Base-by-base conservation (phyloP, 1,140 invertebrate genomes). In the Gonatopus flavifemur region DNA sequence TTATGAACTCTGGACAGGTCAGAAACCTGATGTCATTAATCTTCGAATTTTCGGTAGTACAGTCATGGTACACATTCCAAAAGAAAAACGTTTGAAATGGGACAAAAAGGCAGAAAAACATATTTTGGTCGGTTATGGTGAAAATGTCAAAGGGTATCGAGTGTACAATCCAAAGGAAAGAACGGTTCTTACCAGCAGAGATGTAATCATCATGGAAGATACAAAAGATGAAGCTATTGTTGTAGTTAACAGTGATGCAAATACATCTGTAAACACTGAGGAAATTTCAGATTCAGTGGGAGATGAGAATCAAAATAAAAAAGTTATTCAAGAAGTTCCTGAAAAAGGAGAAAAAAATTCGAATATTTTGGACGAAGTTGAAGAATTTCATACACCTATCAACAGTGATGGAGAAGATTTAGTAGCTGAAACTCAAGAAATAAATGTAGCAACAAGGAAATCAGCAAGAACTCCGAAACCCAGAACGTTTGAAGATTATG, bases 1-100 rank as follows among this genome's bases (percentile, higher is more conserved):
- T 5, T 54, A 57, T 56, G 66, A 77, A 63, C 54, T 65, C 52
- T 77, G 73, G 70, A 57, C 56, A 66, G 65, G 66, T 48, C 54
- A 49, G 50, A 77, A 71, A 67, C 76, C 78, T 61, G 69, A 80
- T 66, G 59, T 81, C 18, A 42, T 20, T 10, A 44, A 76, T 60
- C 50, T 77, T 6, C 57, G 60, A 36, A 62, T 69, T 37, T 78
- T 80, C 70, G 76, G 74, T 9, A 77, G 72, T 49, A 35, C 39
- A 42, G 75, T 73, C 6, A 75, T 69, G 58, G 60, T 57, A 5
- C 62, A 70, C 16, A 60, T 78, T 21, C 70, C 74, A 5, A 65
- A 74, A 20, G 39, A 63, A 42, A 67, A 68, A 33, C 43, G 73
- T 30, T 32, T 36, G 44, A 76, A 74, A 58, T 72, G 59, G 57